Evolutionary conservation across 2,113 vertebrate species (phyloP), one percentile per base, ranked within the genome.

Genomic region (Scomber japonicus): DNA sequence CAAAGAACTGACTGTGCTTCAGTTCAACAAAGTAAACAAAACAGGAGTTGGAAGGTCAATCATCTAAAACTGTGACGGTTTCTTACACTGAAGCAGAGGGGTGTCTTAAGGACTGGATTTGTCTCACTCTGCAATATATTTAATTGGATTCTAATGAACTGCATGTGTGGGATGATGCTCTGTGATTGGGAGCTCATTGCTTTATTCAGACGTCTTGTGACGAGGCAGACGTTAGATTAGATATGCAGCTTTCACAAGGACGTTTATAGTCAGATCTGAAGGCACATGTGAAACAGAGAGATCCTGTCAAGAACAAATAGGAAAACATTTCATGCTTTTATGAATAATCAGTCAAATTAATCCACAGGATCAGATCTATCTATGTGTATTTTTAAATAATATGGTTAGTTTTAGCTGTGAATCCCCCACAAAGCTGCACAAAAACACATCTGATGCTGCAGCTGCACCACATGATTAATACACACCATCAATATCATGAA

Each of bases 131-230:
- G 78, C 66, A 66, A 54, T 71, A 71, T 56, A 50, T 72, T 68
- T 88, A 89, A 91, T 81, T 87, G 71, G 81, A 87, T 91, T 84
- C 31, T 88, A 88, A 89, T 89, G 71, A 93, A 84, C 80, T 19
- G 63, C 75, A 30, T 75, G 81, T 84, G 89, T 88, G 88, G 83
- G 90, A 78, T 72, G 86, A 86, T 80, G 81, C 49, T 84, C 30
- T 75, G 72, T 46, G 4, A 51, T 74, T 68, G 4, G 0, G 55
- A 67, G 78, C 78, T 68, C 31, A 17, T 71, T 60, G 35, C 50
- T 82, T 27, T 61, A 84, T 87, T 82, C 72, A 75, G 80, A 85
- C 54, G 54, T 75, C 67, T 77, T 83, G 56, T 89, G 68, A 90
- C 21, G 44, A 80, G 67, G 72, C 60, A 66, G 35, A 72, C 74